These are phyloP conservation scores for Ectropis crepuscularia DNA, from an alignment of 2,888 invertebrate genomes.

Conservation along the genomic window DNA sequence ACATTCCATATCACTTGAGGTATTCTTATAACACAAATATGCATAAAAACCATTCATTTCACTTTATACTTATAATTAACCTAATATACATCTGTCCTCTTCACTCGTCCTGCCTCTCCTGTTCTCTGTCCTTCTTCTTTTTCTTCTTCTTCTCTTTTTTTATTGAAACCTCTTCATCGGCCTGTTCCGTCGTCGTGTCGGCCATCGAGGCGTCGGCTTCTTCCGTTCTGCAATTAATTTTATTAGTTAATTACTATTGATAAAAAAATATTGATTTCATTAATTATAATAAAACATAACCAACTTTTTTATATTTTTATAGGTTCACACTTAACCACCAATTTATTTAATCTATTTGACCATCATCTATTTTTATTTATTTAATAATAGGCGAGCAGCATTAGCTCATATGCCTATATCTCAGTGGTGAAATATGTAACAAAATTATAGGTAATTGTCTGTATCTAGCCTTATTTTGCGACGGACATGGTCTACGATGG, in stretches of 20 bases:
- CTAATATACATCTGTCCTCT: conserved; percentile 38
- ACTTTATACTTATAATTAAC: conserved; percentile 39
- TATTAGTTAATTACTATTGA: background rate
- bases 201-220: conserved; percentile 67
- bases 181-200: conserved; percentile 64
- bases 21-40: conserved; percentile 15
- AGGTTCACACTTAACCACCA: too few relatives aligned
- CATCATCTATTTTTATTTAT: too few relatives aligned
- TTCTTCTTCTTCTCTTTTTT: conserved; percentile 91
- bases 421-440: too few relatives aligned
- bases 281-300: too few relatives aligned
- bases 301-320: too few relatives aligned
- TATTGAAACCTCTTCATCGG: conserved; percentile 65
- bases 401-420: too few relatives aligned
- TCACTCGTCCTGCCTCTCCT: conserved; percentile 77
- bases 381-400: too few relatives aligned
- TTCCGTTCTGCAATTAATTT: conserved; percentile 53
- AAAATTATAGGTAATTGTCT: too few relatives aligned
- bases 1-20: conserved; percentile 4
- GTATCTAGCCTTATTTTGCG: too few relatives aligned
- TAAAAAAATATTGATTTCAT: background rate
- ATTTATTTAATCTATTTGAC: too few relatives aligned
- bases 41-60: conserved; percentile 31
- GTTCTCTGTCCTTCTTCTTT: conserved; percentile 90
- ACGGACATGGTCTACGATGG: too few relatives aligned